Conservation (phyloP, 2,797 vertebrate genomes). For the Rousettus madagascariensis region DNA sequence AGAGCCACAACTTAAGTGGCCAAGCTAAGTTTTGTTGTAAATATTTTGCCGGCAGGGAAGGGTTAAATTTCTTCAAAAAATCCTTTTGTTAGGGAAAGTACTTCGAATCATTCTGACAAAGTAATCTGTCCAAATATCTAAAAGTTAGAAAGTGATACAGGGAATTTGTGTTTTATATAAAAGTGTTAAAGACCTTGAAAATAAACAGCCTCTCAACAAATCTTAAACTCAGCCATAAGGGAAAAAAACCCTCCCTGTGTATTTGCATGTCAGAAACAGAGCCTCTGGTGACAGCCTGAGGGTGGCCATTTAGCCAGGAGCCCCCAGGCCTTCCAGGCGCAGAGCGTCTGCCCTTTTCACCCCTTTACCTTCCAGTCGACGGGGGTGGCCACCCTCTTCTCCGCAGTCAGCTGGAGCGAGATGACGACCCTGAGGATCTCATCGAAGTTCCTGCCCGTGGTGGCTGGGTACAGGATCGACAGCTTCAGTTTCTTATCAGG, state of each 20-base stretch:
- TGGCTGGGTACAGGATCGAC: conserved; percentile 97
- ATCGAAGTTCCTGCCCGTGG: conserved; percentile 97
- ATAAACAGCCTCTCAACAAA: background rate
- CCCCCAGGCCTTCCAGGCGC: background rate
- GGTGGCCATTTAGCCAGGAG: background rate
- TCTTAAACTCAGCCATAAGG: background rate
- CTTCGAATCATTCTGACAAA: background rate
- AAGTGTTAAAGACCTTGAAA: background rate
- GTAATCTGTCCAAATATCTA: background rate
- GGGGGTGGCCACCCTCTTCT: conserved; percentile 95
- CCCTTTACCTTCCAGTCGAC: conserved; percentile 96
- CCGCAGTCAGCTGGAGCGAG: conserved; percentile 95
- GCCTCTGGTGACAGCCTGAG: background rate
- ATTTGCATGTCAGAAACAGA: background rate
- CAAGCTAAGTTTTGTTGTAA: background rate
- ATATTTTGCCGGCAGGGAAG: conserved; percentile 8
- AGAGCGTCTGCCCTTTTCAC: background rate
- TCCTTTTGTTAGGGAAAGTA: background rate
- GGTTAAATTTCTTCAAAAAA: background rate
- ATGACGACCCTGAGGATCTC: conserved; percentile 95
- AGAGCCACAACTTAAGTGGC: background rate
- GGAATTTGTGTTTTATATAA: background rate
- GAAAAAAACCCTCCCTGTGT: background rate
- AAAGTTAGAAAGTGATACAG: background rate
- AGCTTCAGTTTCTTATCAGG: conserved; percentile 98